phyloP scores from a whole-genome alignment of 2,888 invertebrate genomes.

The Drosophila colorata region DNA sequence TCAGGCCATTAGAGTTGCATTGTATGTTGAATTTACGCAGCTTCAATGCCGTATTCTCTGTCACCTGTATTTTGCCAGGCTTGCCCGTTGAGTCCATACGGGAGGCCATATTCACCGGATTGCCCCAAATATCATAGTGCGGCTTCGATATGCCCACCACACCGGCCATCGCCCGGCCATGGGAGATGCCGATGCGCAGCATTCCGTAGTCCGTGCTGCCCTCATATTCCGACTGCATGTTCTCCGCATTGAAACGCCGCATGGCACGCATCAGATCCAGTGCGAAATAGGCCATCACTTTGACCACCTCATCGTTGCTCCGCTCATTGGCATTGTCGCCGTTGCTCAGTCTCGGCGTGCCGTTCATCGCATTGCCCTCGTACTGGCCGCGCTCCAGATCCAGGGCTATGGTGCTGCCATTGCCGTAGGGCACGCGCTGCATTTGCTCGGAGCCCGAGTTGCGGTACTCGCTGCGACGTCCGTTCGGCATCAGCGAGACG shows the following conservation, averaged over 20 bases:
- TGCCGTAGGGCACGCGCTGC: conserved; percentile 66
- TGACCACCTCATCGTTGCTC: conserved; percentile 85
- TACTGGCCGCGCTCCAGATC: conserved; percentile 75
- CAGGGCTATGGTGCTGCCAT: conserved; percentile 60
- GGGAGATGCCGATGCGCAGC: conserved; percentile 90
- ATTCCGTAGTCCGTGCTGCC: conserved; percentile 81
- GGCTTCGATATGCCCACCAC: conserved; percentile 98
- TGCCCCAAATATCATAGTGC: conserved; percentile 98
- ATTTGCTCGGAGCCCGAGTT: conserved; percentile 49
- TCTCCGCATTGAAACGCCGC: conserved; percentile 87
- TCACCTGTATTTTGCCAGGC: conserved; percentile 92
- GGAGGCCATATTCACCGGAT: conserved; percentile 98
- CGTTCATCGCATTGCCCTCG: conserved; percentile 64
- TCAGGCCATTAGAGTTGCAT: conserved; percentile 90
- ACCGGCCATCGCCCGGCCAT: conserved; percentile 96
- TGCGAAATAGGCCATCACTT: conserved; percentile 90
- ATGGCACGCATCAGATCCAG: conserved; percentile 90
- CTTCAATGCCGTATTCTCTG: conserved; percentile 90
- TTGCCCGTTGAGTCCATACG: conserved; percentile 97
- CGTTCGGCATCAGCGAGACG: conserved; percentile 82
- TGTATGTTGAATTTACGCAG: conserved; percentile 89
- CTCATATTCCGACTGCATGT: conserved; percentile 86
- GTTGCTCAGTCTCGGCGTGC: conserved; percentile 38
- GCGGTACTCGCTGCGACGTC: conserved; percentile 80
- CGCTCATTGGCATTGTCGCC: conserved; percentile 72